phyloP scores from a whole-genome alignment of 2,113 vertebrate species.

The Solenodon paradoxus region DNA sequence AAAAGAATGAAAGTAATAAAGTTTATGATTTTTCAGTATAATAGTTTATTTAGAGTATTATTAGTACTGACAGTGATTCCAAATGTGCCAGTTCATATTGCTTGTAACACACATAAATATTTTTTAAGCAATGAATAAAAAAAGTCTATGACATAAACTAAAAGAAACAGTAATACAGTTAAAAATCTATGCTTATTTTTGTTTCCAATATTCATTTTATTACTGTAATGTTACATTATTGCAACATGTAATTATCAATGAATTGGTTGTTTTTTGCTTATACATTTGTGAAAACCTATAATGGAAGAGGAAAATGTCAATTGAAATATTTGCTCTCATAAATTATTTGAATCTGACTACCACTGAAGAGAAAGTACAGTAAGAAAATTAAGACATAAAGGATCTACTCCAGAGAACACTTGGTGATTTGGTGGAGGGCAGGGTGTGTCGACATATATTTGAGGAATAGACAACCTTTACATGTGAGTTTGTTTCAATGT shows the following conservation, averaged over 20 bases:
- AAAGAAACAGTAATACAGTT: neutral
- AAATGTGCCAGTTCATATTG: neutral
- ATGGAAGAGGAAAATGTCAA: neutral
- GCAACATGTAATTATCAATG: neutral
- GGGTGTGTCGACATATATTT: no score
- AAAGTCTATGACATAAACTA: neutral
- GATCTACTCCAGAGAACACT: neutral
- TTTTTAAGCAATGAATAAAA: slow-evolving; percentile 10
- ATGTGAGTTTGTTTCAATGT: no score
- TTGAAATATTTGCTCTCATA: neutral
- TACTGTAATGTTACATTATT: neutral
- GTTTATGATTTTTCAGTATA: neutral
- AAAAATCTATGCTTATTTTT: neutral
- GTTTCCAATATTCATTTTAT: neutral
- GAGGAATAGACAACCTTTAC: no score
- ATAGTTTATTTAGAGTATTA: neutral
- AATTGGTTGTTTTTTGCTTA: neutral
- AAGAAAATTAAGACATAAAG: neutral
- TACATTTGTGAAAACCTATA: neutral
- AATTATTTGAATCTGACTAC: neutral
- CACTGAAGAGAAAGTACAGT: neutral
- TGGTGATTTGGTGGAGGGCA: no score
- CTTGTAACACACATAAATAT: neutral
- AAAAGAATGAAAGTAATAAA: neutral
- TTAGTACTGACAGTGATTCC: neutral